phyloP scores from a whole-genome alignment of 2,797 vertebrate genomes.

The Notoglanidium macrostoma region DNA sequence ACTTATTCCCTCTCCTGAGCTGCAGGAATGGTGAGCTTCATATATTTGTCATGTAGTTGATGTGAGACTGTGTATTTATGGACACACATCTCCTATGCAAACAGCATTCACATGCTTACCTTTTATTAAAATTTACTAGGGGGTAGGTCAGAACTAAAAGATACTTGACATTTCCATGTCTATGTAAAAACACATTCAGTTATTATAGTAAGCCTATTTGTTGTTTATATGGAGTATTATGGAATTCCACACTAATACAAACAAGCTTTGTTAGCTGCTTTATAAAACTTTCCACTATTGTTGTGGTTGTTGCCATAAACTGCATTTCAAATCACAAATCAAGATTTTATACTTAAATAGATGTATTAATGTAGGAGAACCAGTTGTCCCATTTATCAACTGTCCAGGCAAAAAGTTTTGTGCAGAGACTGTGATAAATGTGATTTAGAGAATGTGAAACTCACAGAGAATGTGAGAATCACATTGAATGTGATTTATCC shows the following conservation, averaged over 20 bases:
- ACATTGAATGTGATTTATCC: not conserved
- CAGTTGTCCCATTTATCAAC: not conserved
- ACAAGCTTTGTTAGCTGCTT: not conserved
- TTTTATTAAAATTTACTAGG: not conserved
- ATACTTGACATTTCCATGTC: not conserved
- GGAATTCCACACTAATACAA: not conserved
- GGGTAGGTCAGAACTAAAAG: not conserved
- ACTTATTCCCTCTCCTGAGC: slow-evolving; percentile 94
- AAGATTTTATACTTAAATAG: not conserved
- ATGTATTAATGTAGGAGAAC: not conserved
- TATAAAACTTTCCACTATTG: not conserved
- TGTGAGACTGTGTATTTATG: not conserved
- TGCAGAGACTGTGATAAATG: not conserved
- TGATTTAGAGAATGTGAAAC: too few species aligned
- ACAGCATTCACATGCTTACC: not conserved
- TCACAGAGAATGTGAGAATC: too few species aligned
- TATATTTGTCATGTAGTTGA: not conserved
- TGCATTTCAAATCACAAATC: not conserved
- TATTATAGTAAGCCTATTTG: not conserved
- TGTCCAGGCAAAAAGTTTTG: not conserved
- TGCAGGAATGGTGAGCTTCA: slow-evolving; percentile 90
- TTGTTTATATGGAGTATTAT: not conserved
- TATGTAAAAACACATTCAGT: not conserved
- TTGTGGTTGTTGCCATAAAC: not conserved
- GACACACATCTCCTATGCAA: not conserved